A percentile compares a stretch with the other conserved stretches of the same genome.
phyloP scores from a whole-genome alignment of 2,888 invertebrate species.

The Matsumyia berberina region DNA sequence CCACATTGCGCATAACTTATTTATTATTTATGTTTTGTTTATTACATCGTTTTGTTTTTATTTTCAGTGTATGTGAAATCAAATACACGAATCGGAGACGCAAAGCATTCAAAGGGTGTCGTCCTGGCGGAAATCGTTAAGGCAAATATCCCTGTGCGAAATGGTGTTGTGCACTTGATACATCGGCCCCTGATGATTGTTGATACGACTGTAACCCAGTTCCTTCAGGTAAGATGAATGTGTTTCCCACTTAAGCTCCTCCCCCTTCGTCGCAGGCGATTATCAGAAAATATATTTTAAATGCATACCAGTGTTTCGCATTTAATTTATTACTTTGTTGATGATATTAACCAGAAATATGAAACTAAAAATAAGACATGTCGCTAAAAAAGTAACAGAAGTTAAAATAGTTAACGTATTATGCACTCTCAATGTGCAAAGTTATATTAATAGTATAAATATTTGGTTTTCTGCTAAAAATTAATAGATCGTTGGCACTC shows the following conservation, averaged over 20 bases:
- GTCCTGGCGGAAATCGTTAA: constrained; percentile 94
- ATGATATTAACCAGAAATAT: constrained; percentile 18
- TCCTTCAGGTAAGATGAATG: constrained; percentile 89
- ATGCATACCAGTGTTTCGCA: constrained; percentile 49
- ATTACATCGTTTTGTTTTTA: constrained; percentile 40
- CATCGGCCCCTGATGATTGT: constrained; percentile 96
- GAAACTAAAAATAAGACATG: background rate
- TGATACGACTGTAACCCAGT: constrained; percentile 93
- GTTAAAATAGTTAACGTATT: constrained; percentile 28
- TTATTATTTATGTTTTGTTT: constrained; percentile 48
- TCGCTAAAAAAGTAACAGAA: constrained; percentile 19
- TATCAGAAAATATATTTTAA: constrained; percentile 40
- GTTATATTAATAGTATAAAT: constrained; percentile 30
- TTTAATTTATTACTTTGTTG: constrained; percentile 23
- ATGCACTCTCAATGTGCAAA: constrained; percentile 42
- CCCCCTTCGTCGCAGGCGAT: constrained; percentile 14
- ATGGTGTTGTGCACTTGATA: constrained; percentile 96
- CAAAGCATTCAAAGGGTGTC: constrained; percentile 91
- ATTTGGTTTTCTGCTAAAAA: constrained; percentile 60
- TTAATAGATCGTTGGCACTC: constrained; percentile 62
- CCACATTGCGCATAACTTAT: constrained; percentile 7
- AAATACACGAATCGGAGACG: constrained; percentile 91
- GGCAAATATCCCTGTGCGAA: constrained; percentile 95
- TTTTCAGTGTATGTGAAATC: constrained; percentile 92
- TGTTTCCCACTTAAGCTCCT: constrained; percentile 7